phyloP scores from a whole-genome alignment of 2,888 invertebrate species.

The Acanthosepion lycidas region DNA sequence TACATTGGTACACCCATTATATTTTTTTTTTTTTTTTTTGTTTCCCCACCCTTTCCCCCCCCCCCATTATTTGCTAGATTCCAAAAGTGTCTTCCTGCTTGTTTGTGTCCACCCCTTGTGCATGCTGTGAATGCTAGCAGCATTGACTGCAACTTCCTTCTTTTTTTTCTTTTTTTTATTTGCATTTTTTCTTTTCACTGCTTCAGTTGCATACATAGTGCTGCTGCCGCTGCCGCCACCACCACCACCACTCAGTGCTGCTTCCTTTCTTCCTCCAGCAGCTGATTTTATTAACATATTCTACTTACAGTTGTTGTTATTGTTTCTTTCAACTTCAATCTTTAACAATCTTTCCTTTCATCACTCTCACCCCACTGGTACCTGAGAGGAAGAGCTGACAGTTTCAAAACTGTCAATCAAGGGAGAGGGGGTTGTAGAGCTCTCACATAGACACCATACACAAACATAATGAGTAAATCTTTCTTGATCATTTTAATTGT shows the following conservation, averaged over 20 bases:
- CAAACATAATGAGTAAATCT: no score
- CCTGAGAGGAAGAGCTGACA: no score
- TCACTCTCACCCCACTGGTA: not conserved
- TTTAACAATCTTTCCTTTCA: not conserved
- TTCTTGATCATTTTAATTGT: no score
- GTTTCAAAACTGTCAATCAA: no score
- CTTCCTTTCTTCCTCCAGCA: not conserved
- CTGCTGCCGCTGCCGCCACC: not conserved
- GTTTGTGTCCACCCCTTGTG: not conserved
- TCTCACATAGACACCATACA: no score
- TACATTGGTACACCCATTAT: not conserved
- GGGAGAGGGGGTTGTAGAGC: no score
- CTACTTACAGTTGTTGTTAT: not conserved
- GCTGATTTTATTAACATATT: not conserved
- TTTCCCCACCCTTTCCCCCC: no score
- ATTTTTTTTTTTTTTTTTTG: not conserved
- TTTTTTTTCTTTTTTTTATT: not conserved
- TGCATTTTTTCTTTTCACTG: not conserved
- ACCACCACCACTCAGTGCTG: not conserved
- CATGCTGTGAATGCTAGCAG: not conserved
- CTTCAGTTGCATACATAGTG: slow-evolving; percentile 8
- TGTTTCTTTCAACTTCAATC: not conserved
- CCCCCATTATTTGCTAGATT: not conserved
- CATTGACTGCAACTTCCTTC: not conserved
- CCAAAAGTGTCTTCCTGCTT: not conserved